Percentiles rank a stretch among this genome's conserved stretches.
phyloP scores from a whole-genome alignment of 2,113 vertebrate genomes.

The Anguilla japonica region DNA sequence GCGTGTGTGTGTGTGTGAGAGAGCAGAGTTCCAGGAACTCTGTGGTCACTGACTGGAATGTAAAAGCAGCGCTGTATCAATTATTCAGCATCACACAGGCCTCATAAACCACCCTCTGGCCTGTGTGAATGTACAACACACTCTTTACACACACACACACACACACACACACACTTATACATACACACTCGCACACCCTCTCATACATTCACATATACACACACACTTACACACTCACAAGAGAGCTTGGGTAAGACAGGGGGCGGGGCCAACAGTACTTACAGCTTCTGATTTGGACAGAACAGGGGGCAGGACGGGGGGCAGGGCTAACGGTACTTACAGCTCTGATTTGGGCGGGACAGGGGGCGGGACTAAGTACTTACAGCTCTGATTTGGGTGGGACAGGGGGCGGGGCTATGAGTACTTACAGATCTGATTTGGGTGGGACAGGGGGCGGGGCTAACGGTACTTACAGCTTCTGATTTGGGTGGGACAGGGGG shows the following conservation, averaged over 20 bases:
- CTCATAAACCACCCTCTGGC: conserved; percentile 21
- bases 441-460: no score
- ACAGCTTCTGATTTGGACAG: conserved; percentile 98
- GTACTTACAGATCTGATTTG: no score
- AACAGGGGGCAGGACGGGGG: conserved; percentile 84
- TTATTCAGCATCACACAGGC: conserved; percentile 29
- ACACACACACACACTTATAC: not conserved
- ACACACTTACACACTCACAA: no score
- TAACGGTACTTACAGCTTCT: not conserved
- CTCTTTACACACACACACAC: not conserved
- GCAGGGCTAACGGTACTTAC: conserved; percentile 64
- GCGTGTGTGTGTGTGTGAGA: not conserved
- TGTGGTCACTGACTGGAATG: conserved; percentile 24
- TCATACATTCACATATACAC: no score
- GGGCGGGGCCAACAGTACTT: conserved; percentile 59
- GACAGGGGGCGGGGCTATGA: no score
- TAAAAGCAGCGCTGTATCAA: conserved; percentile 30
- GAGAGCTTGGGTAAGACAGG: no score
- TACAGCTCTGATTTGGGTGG: no score
- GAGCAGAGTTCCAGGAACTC: conserved; percentile 25
- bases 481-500: no score
- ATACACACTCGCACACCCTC: not conserved
- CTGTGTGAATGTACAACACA: not conserved
- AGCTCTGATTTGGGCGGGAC: conserved; percentile 43
- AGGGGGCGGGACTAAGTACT: no score